Base-by-base conservation (phyloP, 2,797 vertebrate genomes). In the Meriones psammophilus region DNA sequence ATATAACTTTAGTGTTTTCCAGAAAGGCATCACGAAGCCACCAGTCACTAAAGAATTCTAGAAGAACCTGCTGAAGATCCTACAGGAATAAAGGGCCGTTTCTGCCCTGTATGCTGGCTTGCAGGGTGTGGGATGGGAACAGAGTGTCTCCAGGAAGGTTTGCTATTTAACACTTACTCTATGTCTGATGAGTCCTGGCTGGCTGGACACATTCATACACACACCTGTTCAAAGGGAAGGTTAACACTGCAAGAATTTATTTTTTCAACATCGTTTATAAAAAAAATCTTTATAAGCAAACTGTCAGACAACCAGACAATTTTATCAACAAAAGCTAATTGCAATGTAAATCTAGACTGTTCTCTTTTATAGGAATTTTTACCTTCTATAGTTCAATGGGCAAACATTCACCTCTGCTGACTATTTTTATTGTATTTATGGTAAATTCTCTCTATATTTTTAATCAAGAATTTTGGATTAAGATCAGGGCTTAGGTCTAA, bases 391-490 rank as follows among this genome's bases (percentile, higher is more conserved):
- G 46, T 28, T 87, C 56, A 66, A 3, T 26, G 26, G 4, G 15
- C n/a, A 79, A 85, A 1, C 58, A 14, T 3, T 26, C 36, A 62
- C 8, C 8, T 26, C 28, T 46, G 1, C 14, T 50, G 5, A n/a
- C 20, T 26, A 18, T 36, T 28, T 89, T 17, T 76, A 76, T 50
- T 58, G 1, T 18, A 12, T 81, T 39, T 60, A 80, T 36, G 28
- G 20, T 78, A 54, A 30, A n/a, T 77, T 54, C 39, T 54, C 58
- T 26, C 30, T 2, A 36, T 22, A 62, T 24, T 50, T 6, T 78
- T 89, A 68, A 39, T n/a, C 39, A 39, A 46, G 42, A 85, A n/a
- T 17, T 94, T 92, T 95, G 42, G 50, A 50, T 42, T 36, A 94
- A 86, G 62, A 69, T 77, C 7, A 94, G 58, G 26, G 24, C 30